Evolutionary conservation across 1,140 invertebrate species (phyloP), one percentile per base, ranked within the genome.

Genomic region (Drosophila lacertosa): DNA sequence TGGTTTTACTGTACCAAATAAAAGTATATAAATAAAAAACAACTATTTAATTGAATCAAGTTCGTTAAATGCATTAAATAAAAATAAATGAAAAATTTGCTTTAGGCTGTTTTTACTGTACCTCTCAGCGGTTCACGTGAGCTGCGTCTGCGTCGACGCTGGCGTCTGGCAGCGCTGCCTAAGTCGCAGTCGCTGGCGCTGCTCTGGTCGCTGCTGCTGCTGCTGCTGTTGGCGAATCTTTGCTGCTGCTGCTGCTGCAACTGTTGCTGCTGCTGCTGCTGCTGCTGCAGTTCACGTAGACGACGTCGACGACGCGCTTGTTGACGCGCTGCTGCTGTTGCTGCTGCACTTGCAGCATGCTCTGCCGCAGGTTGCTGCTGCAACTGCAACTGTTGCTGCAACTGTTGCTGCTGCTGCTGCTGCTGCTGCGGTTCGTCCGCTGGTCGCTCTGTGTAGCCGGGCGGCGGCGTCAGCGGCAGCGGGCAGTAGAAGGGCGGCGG

Each of bases 391-490:
- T 65, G 40, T 39, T 72, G 22, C 68, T 37, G 58, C 60, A 26
- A 37, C 18, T 54, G 45, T 24, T 26, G 22, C 11, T 32, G 37
- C 15, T 1, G 10, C 42, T 22, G 55, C 47, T 6, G 37, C 37
- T 33, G 10, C 40, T 13, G 42, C 15, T 35, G 45, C 3, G 50
- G 40, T 24, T 37, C 16, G 1, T 24, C 33, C 15, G 29, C 42
- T n/a, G 53, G 63, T 18, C 74, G 48, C 51, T 82, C 79, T 5
- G 89, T 81, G 29, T 90, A 90, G 16, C 82, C 75, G 35, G 89
- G 89, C 11, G 89, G 89, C 7, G 89, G 89, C 6, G 89, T 90
- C 32, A 80, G 32, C 5, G 89, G 89, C 60, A 78, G 44, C 0
- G 72, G 70, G 15, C 69, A 68, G 37, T 86, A 86, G 18, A 80